These are phyloP conservation scores for Chaitophorus viminalis DNA, from an alignment of 2,888 invertebrate genomes.

Conservation along the genomic window DNA sequence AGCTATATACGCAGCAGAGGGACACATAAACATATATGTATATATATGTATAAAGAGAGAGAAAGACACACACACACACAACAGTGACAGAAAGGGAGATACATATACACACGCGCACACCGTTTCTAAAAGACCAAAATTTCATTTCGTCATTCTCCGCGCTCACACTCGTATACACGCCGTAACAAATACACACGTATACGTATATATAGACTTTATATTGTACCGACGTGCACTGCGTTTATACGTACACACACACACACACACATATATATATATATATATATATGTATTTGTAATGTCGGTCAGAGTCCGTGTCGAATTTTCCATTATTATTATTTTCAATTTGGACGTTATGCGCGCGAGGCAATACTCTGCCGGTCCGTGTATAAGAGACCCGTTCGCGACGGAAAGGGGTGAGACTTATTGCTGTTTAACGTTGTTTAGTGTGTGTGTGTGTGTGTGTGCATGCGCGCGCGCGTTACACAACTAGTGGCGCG, in stretches of 20 bases:
- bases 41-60: too few species aligned
- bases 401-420: slow-evolving; percentile 24
- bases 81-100: neutral
- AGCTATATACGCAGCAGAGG: too few species aligned
- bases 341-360: slow-evolving; percentile 11
- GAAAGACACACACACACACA: too few species aligned
- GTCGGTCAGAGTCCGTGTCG: slow-evolving; percentile 6
- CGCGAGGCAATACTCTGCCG: neutral
- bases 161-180: neutral
- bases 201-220: neutral
- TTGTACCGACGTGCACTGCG: neutral
- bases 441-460: neutral
- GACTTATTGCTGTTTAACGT: slow-evolving; percentile 38
- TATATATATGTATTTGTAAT: neutral
- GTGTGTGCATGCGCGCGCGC: neutral
- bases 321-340: slow-evolving; percentile 16
- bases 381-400: neutral
- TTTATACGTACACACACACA: too few species aligned
- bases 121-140: neutral
- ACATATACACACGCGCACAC: neutral
- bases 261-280: neutral
- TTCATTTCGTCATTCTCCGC: neutral
- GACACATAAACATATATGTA: neutral
- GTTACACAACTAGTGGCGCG: neutral
- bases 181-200: neutral